Base-by-base conservation (phyloP, 2,113 vertebrate species). In the Tonatia bakeri region DNA sequence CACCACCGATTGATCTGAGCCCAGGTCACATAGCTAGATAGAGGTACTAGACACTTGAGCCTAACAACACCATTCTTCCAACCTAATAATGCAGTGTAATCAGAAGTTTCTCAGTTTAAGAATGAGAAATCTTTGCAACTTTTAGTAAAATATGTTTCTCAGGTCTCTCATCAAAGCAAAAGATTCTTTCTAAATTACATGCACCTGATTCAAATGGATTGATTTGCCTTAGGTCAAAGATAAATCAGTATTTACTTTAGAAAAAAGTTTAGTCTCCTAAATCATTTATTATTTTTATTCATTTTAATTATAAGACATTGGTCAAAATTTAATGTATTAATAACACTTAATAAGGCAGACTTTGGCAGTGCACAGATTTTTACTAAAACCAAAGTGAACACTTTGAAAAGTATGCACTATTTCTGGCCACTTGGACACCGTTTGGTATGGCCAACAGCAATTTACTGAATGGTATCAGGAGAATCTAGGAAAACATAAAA, bases 141-240 rank as follows among this genome's bases (percentile, higher is more conserved):
- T 83, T 92, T n/a, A 90, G 33, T 65, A 86, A 94, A 96, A 86
- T 89, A 86, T 89, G 31, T 54, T 75, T 45, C 5, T 83, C 12
- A 13, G 9, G 5, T 87, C n/a, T 87, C 19, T 90, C 76, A 90
- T 87, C 31, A 59, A 89, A 95, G 65, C 31, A 89, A 87, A 92
- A 65, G 13, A 26, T 56, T 65, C 45, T 82, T 90, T n/a, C 47
- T 70, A 65, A 91, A 14, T 84, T 50, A 67, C 33, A 22, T 69
- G 47, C 13, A 43, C 38, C 14, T 61, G 16, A 16, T 86, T 79
- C 14, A 84, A 91, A 45, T 28, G 28, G 17, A 43, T 33, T 72
- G 47, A 67, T 64, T 70, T 94, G 59, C 26, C 24, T 45, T 31
- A 61, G 13, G 33, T 92, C 43, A 94, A 75, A 61, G 2, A 28